These are phyloP conservation scores for Subanguina moxae DNA, from an alignment of 1,140 invertebrate species.

Conservation along the genomic window DNA sequence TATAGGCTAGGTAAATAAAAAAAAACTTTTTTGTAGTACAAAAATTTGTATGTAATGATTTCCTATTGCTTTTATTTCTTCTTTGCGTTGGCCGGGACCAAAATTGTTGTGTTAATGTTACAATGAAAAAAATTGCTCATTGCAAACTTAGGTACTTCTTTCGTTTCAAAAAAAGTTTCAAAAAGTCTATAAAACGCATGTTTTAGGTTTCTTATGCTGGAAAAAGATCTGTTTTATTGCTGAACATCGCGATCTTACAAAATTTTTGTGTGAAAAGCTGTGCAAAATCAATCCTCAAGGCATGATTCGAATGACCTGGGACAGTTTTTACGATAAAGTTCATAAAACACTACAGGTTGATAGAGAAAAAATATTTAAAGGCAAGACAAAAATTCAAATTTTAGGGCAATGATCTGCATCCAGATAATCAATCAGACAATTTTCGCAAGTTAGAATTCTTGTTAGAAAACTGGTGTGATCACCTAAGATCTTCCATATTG, in stretches of 20 bases:
- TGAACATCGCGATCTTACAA: constrained; percentile 36
- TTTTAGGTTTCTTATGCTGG: constrained; percentile 41
- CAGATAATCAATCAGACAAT: constrained; percentile 29
- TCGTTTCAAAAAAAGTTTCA: too few species aligned
- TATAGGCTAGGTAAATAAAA: too few species aligned
- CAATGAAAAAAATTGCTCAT: too few species aligned
- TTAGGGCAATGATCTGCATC: background rate
- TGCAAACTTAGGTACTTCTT: background rate
- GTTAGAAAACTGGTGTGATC: constrained; percentile 38
- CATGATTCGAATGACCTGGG: constrained; percentile 42
- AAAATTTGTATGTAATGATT: too few species aligned
- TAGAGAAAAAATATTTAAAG: too few species aligned
- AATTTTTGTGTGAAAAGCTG: constrained; percentile 35
- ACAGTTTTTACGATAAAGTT: constrained; percentile 46
- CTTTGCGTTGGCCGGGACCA: too few species aligned
- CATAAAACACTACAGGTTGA: constrained; percentile 28
- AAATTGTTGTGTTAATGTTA: too few species aligned
- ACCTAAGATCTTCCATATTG: constrained; percentile 29
- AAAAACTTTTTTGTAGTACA: too few species aligned
- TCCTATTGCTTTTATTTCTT: too few species aligned
- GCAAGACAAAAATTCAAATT: constrained; percentile 2
- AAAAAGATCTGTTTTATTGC: constrained; percentile 43
- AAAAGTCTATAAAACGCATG: background rate
- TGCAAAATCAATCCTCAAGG: constrained; percentile 36
- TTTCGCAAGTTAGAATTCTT: constrained; percentile 38